These are phyloP conservation scores for Sminthopsis crassicaudata DNA, from an alignment of 2,113 vertebrate genomes.

Conservation along the genomic window DNA sequence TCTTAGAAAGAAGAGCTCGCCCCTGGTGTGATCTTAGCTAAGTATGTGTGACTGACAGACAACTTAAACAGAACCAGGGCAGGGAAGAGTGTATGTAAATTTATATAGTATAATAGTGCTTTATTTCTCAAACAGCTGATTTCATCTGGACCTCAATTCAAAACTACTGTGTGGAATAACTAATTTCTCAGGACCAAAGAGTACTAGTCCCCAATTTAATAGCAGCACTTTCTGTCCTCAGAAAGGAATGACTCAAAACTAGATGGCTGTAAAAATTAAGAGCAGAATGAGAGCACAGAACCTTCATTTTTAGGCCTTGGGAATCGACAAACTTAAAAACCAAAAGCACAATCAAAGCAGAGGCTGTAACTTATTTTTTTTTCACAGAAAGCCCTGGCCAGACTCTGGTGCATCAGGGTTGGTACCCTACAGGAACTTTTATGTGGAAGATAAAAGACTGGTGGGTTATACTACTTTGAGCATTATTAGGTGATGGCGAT, in stretches of 20 bases:
- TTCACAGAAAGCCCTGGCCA: background rate
- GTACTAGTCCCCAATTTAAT: conserved; percentile 21
- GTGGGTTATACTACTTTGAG: background rate
- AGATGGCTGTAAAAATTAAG: background rate
- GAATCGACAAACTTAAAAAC: conserved; percentile 10
- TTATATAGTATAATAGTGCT: background rate
- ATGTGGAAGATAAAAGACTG: background rate
- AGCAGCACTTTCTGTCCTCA: conserved; percentile 5
- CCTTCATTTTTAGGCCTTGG: background rate
- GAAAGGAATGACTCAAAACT: conserved; percentile 11
- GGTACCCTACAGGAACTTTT: background rate
- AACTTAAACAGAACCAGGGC: background rate
- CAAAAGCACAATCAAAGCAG: background rate
- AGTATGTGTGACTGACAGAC: background rate
- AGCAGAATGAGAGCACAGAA: conserved; percentile 11
- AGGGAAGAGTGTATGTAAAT: background rate
- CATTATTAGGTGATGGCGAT: background rate
- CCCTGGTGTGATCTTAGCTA: background rate
- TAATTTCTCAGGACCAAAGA: conserved; percentile 34
- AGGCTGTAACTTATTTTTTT: background rate
- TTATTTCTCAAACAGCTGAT: background rate
- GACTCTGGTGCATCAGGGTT: background rate
- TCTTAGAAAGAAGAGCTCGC: conserved; percentile 10
- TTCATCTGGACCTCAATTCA: background rate
- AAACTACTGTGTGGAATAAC: conserved; percentile 24